phyloP scores from a whole-genome alignment of 2,797 vertebrate genomes.

The Gadopsis bispinosus region DNA sequence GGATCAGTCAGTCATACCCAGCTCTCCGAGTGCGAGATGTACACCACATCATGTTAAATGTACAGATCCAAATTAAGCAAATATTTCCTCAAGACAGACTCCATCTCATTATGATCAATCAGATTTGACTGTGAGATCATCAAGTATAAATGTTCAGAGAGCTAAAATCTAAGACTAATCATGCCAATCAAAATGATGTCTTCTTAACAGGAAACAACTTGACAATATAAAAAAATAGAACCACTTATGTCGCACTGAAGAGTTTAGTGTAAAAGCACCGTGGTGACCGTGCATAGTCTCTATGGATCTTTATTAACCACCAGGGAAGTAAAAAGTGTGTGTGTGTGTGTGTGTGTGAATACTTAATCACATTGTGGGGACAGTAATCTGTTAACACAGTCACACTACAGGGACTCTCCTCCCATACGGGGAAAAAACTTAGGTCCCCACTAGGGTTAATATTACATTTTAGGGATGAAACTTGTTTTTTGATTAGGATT shows the following conservation, averaged over 20 bases:
- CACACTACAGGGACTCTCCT: background rate
- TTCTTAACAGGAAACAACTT: background rate
- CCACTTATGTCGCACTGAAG: background rate
- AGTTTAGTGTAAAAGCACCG: background rate
- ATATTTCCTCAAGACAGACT: background rate
- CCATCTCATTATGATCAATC: background rate
- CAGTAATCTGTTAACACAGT: background rate
- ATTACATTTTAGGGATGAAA: background rate
- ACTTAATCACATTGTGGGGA: background rate
- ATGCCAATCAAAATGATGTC: background rate
- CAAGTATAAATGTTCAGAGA: slow-evolving; percentile 2
- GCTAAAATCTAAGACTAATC: background rate
- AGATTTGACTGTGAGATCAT: background rate
- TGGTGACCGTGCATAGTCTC: background rate
- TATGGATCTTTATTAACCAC: background rate
- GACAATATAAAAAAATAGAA: background rate
- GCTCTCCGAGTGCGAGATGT: background rate
- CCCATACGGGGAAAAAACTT: background rate
- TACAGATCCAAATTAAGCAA: background rate
- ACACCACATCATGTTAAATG: background rate
- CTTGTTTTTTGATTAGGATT: background rate
- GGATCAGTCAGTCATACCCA: background rate
- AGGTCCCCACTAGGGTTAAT: background rate
- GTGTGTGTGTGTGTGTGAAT: background rate
- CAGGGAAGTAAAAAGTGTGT: background rate